Conservation (phyloP, 2,113 vertebrate species). For the Rallus limicola region DNA sequence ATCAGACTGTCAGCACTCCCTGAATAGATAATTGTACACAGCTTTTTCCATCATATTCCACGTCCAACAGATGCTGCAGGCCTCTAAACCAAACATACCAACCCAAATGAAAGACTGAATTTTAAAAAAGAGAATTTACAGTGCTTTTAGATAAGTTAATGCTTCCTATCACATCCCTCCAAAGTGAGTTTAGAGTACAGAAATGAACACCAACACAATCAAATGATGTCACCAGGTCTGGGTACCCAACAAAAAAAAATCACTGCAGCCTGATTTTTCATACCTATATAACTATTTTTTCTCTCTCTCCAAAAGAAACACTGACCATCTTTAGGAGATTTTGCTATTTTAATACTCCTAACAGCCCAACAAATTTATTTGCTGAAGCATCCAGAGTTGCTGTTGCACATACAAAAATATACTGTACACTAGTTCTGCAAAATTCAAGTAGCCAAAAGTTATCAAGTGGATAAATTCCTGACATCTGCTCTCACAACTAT, state of each 20-base stretch:
- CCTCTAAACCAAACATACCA: not conserved
- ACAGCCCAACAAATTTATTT: not conserved
- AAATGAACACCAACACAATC: not conserved
- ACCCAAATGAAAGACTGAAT: not conserved
- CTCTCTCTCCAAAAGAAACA: not conserved
- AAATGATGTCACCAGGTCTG: not conserved
- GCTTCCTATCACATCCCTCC: not conserved
- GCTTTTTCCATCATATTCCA: not conserved
- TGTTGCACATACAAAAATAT: not conserved
- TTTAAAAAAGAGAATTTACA: too few species aligned
- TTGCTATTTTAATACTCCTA: not conserved
- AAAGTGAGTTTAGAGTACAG: not conserved
- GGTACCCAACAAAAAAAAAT: not conserved
- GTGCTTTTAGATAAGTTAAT: not conserved
- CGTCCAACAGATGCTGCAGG: rapidly evolving
- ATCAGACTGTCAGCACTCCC: not conserved
- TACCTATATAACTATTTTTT: not conserved
- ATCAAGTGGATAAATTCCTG: not conserved
- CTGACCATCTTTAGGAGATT: not conserved
- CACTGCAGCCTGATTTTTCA: not conserved
- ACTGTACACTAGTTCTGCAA: not conserved
- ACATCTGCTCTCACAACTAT: not conserved
- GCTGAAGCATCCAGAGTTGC: not conserved
- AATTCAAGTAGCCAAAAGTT: not conserved
- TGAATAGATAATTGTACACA: not conserved